A percentile compares a stretch with the other conserved stretches of the same genome.
phyloP scores from a whole-genome alignment of 2,888 invertebrate genomes.

The Barypeithes pellucidus region DNA sequence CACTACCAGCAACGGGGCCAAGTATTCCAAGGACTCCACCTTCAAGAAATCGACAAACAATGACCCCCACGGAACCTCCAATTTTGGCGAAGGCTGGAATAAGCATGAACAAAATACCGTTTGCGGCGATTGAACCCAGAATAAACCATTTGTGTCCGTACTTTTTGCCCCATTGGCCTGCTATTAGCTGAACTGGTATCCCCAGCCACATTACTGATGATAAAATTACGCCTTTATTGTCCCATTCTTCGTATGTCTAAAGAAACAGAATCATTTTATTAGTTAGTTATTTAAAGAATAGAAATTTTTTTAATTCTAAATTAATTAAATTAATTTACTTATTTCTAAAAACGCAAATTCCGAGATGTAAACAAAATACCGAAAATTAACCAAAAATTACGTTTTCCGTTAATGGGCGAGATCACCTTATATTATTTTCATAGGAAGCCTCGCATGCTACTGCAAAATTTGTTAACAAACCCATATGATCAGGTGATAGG shows the following conservation, averaged over 20 bases:
- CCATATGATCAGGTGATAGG: no score
- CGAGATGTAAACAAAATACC: no score
- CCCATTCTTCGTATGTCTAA: constrained; percentile 45
- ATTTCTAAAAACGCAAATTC: no score
- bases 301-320: no score
- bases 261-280: no score
- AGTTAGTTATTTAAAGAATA: no score
- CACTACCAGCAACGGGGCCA: constrained; percentile 80
- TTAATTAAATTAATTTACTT: no score
- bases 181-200: constrained; percentile 80
- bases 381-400: no score
- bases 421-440: no score
- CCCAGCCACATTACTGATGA: constrained; percentile 90
- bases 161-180: constrained; percentile 80
- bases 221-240: constrained; percentile 70
- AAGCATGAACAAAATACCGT: constrained; percentile 79
- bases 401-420: no score
- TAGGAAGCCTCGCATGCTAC: no score
- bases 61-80: constrained; percentile 55
- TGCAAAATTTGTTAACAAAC: no score
- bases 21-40: constrained; percentile 83
- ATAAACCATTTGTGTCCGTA: constrained; percentile 84
- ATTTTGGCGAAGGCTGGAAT: constrained; percentile 62
- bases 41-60: constrained; percentile 67
- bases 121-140: constrained; percentile 69